Evolutionary conservation across 1,140 invertebrate genomes (phyloP), one percentile per base, ranked within the genome.

Genomic region (Drosophila pachea): DNA sequence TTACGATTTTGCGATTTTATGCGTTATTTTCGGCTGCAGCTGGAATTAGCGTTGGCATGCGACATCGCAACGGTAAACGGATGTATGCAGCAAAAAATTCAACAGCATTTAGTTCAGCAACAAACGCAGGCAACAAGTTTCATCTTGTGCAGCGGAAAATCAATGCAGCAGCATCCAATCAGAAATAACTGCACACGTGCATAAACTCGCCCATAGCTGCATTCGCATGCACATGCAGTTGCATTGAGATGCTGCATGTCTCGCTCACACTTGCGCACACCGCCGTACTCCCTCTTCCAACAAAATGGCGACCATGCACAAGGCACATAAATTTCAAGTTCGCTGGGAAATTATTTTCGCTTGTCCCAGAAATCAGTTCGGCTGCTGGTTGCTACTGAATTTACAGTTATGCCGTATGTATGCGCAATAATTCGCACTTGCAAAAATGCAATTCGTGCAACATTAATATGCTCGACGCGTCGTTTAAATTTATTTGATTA

Each of bases 401-500:
- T 62, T 54, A 68, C 65, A 53, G 65, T 68, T 68, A 54, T 43
- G 14, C 14, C 14, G 40, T 43, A 43, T 7, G 9, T 43, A 43
- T 47, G 31, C 40, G 11, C 45, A 62, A 48, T 62, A 63, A 54
- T 63, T 49, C 43, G 50, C 59, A 48, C 36, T 55, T 55, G 49
- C 40, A 62, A 48, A n/a, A 8, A 16, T 52, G 45, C 22, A 35
- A 59, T 52, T 32, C 47, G 42, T 5, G 8, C 54, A 56, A 12
- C 40, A 56, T 56, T 56, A 38, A 55, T 16, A 55, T 56, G 45
- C 36, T 35, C 3, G 6, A 36, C 52, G 48, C 50, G 52, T 68
- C 56, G 45, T n/a, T 31, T 9, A 0, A 56, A 68, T 56, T 68
- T 68, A 64, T 68, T 55, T 68, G 60, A 42, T 50, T 56, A 56